Evolutionary conservation across 2,797 vertebrate species (phyloP).

Genomic region (Periophthalmus magnuspinnatus): DNA sequence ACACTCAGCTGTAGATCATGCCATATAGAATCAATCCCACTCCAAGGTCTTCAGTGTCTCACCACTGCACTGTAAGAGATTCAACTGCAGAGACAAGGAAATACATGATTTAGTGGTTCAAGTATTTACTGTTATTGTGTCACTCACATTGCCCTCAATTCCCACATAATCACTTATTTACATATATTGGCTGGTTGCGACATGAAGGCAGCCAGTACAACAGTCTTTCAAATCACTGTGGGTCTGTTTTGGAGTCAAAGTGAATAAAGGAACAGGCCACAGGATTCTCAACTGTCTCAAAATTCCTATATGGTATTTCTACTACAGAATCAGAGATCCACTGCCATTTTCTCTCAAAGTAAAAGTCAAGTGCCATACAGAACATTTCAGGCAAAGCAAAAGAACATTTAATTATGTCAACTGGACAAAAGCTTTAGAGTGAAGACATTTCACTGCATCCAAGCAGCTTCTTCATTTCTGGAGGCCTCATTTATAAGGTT

Average conservation of each 20-base stretch:
- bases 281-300: no score
- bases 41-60: conserved; percentile 5
- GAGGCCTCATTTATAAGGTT: no score
- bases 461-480: no score
- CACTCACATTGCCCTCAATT: not conserved
- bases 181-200: not conserved
- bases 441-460: no score
- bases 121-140: not conserved
- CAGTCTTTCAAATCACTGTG: not conserved
- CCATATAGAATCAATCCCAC: conserved; percentile 32
- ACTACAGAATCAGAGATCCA: no score
- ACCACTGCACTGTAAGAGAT: conserved; percentile 2
- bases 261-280: not conserved
- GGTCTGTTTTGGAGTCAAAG: not conserved
- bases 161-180: not conserved
- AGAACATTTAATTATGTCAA: no score
- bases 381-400: no score
- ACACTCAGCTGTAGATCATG: conserved; percentile 14
- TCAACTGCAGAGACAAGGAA: not conserved
- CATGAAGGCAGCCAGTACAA: not conserved
- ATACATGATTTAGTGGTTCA: not conserved
- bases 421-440: no score
- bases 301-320: not conserved
- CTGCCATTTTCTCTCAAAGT: no score
- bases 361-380: no score